Evolutionary conservation across 1,140 invertebrate genomes (phyloP), one percentile per base, ranked within the genome.

Genomic region (Stegodyphus dumicola): DNA sequence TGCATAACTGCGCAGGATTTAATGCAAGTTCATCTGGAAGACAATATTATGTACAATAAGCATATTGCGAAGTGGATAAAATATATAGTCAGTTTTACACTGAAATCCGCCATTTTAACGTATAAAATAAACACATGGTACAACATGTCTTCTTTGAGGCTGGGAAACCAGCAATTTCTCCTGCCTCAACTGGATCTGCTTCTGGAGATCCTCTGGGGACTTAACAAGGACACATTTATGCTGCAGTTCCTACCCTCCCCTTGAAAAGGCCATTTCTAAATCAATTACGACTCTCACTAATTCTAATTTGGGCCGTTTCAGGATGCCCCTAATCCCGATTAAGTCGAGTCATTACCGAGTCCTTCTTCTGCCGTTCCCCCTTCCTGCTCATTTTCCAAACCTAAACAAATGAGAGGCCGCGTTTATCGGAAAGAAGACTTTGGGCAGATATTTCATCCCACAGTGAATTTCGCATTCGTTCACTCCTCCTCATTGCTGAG

Each of bases 241-340:
- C 33, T 33, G 33, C 56, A 9, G 56, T 60, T 9, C 15, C 56
- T 71, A 0, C 69, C 69, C 10, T 54, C 65, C 49, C 13, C 15
- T n/a, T 6, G 18, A 78, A 78, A n/a, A 9, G 49, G 51, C 70
- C 71, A 83, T 75, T 83, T 83, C 80, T 83, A 83, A 83, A 83
- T 83, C 80, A 83, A 83, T 83, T 83, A 83, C 80, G 70, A 66
- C 64, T 67, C 73, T 75, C 80, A 83, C 80, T 83, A 83, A 83
- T 83, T 83, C 80, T 83, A 83, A 83, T 83, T 83, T 83, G 80
- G 70, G 33, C 48, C 80, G 80, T 83, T 83, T 83, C 80, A 75
- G 70, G 64, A 66, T 66, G 56, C 9, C 48, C 80, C 64, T 83
- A 83, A 83, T 83, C 80, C 80, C 80, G 80, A 83, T 83, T 83